Base-by-base conservation (phyloP, 2,113 vertebrate species). In the Scalopus aquaticus region DNA sequence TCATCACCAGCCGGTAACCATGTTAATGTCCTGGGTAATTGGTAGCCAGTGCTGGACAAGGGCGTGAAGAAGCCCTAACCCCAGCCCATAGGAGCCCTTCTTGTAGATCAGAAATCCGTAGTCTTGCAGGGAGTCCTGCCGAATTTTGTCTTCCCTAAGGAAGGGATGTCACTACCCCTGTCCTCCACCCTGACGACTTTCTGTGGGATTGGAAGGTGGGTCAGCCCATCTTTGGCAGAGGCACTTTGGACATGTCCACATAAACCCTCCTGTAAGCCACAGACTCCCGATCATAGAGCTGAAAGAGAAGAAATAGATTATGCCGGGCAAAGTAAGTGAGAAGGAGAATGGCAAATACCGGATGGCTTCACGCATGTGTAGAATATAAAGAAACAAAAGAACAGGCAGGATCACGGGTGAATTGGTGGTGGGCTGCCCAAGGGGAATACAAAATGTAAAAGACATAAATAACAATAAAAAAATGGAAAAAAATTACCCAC, bases 1-100 rank as follows among this genome's bases (percentile, higher is more conserved):
- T 83, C 24, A 95, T 78, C 65, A 90, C 9, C 64, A 91, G 86
- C n/a, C 32, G 91, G 1, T 72, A 94, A 80, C 32, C 64, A 87
- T 83, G n/a, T n/a, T n/a, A n/a, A n/a, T n/a, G n/a, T n/a, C n/a
- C n/a, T n/a, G 24, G 70, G 30, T 77, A 79, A 87, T 67, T 94
- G 58, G 58, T 85, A 82, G 91, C 51, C 11, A 15, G 49, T 56
- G 20, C 35, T 22, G 69, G 28, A n/a, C 37, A 64, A 77, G 72
- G 65, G 65, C 10, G 37, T 35, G 22, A 84, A 62, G 15, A 56
- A 62, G 35, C 26, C n/a, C 44, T 30, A 88, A 28, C 5, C 60
- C 17, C 42, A 67, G 17, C 39, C 37, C 46, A 69, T 60, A 73
- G 49, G 51, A 58, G 62, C 4, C 42, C 9, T 89, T 79, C 42